Base-by-base conservation (phyloP, 1,140 invertebrate species). In the Andrena cerasifolii region DNA sequence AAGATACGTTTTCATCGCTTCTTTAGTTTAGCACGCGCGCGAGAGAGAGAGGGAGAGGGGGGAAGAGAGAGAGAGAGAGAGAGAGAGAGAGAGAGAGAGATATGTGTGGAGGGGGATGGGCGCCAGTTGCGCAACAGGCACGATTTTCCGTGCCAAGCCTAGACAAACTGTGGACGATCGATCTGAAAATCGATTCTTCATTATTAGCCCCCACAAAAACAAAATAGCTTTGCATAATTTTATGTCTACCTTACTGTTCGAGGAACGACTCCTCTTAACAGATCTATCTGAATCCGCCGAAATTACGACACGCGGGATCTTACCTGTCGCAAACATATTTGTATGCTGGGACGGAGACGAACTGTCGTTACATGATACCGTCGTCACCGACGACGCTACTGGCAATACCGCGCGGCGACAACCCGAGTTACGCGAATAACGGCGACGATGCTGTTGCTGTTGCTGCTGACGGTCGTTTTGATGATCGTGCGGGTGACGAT, bases 281-380 rank as follows among this genome's bases (percentile, higher is more conserved):
- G 1, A 36, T 1, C 0, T 8, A 7, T 12, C 40, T 1, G 36
- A 56, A 67, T 28, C 47, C 24, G 36, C 2, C n/a, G 47, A 43
- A n/a, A 28, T 3, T 28, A 16, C n/a, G 36, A 14, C 36, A 47
- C 26, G 1, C 28, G 28, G 24, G 8, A 4, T 2, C 56, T 85
- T 88, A 88, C 86, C 86, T 88, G 87, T 65, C 53, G 82, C 82
- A 33, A 86, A 79, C 62, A 81, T 62, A 28, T 67, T 59, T 33
- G 53, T 31, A 21, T 24, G 67, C 33, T 71, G 66, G 18, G 43
- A 31, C 2, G 70, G n/a, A 16, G 49, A n/a, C 2, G 28, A 54
- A 49, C 58, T 49, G 36, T 71, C 26, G 53, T 71, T 31, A 24
- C 1, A 24, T 18, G 53, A 10, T 49, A n/a, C n/a, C n/a, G n/a